These are phyloP conservation scores for Apistogramma diplotaenia DNA, from an alignment of 2,113 vertebrate species.

Conservation along the genomic window DNA sequence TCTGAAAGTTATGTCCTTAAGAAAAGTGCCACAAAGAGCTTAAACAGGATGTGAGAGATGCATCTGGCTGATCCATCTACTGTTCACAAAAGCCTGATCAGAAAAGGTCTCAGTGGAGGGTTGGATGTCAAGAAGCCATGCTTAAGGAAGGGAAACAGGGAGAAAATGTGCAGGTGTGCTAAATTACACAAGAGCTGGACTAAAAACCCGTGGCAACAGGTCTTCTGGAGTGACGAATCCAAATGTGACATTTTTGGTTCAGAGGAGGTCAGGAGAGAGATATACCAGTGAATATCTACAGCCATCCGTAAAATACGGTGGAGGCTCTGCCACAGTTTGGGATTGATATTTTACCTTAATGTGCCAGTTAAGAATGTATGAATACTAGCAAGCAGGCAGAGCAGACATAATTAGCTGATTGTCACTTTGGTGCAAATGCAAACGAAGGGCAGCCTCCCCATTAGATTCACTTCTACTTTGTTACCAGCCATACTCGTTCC, in stretches of 20 bases:
- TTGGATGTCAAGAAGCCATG: too few relatives aligned
- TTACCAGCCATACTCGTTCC: background rate
- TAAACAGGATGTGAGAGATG: background rate
- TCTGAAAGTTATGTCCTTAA: background rate
- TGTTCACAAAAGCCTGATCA: background rate
- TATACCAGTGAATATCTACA: too few relatives aligned
- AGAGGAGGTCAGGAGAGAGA: too few relatives aligned
- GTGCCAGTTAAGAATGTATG: background rate
- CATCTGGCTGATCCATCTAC: background rate
- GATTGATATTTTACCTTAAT: background rate
- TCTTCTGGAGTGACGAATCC: background rate
- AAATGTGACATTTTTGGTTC: background rate
- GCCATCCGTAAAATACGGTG: too few relatives aligned
- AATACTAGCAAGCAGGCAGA: background rate
- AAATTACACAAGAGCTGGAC: background rate
- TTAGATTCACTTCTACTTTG: background rate
- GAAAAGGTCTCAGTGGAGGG: too few relatives aligned
- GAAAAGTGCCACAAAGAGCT: too few relatives aligned
- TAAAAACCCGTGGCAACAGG: background rate
- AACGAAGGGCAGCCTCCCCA: too few relatives aligned
- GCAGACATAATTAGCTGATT: background rate
- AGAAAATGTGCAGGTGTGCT: background rate
- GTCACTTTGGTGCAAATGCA: background rate
- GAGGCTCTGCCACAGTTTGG: too few relatives aligned
- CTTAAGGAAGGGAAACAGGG: background rate